Evolutionary conservation across 1,140 invertebrate species (phyloP), one percentile per base, ranked within the genome.

Genomic region (Drosophila cardini): DNA sequence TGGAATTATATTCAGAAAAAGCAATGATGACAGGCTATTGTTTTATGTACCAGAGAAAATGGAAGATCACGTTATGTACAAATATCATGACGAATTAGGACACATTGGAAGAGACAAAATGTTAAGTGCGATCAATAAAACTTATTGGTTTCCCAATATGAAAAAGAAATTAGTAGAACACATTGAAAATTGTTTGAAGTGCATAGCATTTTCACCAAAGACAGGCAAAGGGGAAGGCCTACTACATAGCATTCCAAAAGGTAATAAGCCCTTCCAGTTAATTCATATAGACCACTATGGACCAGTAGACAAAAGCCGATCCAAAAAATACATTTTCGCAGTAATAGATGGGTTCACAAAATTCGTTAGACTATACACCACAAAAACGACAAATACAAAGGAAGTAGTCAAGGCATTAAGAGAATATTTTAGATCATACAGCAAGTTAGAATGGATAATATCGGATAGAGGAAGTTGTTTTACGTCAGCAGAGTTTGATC

Each of bases 221-320:
- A n/a, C 34, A 9, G 34, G 34, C 10, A 36, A n/a, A 6, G 11
- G 5, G 2, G 40, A 43, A 43, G 40, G 40, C 4, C n/a, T 43
- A 6, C n/a, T 43, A n/a, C 40, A 43, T 5, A n/a, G 10, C n/a
- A 43, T 15, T 13, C 40, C 40, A 6, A 43, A 43, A n/a, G 13
- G 40, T 13, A 36, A 8, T 36, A 36, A 10, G 7, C 34, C 34
- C 2, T 36, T 36, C 10, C 8, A 36, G 10, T 8, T 43, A n/a
- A n/a, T 43, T 43, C 15, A 65, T 2, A 56, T 56, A 9, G 26
- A 56, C 8, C 50, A 56, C 7, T 65, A 43, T 43, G 52, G 52
- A 13, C 30, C 52, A 18, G 52, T 36, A 4, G 16, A 57, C 8
- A 57, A 32, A 13, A 57, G 15, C 15, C 18, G 40, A 10, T 10